Evolutionary conservation across 2,888 invertebrate genomes (phyloP).

Genomic region (Polyommatus icarus): DNA sequence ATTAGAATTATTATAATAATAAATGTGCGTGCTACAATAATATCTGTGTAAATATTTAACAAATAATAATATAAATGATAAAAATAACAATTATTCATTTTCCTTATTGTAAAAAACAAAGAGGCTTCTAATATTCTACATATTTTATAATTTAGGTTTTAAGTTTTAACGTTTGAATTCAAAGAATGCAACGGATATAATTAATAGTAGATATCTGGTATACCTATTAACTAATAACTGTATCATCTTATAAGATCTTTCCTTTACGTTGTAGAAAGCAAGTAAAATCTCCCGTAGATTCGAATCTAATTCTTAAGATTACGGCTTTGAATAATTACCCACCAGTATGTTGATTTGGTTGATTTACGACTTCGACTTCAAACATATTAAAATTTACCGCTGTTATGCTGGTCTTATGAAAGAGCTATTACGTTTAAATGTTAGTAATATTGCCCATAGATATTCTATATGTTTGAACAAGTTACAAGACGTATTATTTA

Average conservation of each 20-base stretch:
- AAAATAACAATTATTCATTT: background rate
- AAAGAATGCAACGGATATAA: background rate
- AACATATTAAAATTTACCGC: constrained; percentile 17
- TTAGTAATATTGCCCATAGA: background rate
- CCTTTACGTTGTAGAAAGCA: background rate
- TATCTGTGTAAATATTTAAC: background rate
- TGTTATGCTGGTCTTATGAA: constrained; percentile 12
- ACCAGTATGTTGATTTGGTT: constrained; percentile 16
- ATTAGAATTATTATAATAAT: background rate
- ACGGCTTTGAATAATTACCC: constrained; percentile 5
- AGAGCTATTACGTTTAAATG: constrained; percentile 2
- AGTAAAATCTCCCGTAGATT: constrained; percentile 9
- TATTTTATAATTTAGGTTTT: background rate
- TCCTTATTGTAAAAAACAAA: background rate
- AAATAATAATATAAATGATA: background rate
- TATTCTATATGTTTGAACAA: background rate
- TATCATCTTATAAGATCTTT: constrained; percentile 1
- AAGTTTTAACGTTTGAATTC: background rate
- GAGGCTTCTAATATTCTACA: background rate
- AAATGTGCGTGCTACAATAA: background rate
- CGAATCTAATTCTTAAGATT: constrained; percentile 7
- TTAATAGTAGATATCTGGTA: background rate
- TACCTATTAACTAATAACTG: background rate
- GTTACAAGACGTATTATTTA: background rate
- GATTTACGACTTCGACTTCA: constrained; percentile 10